Percentiles rank a stretch among this genome's conserved stretches.
These are phyloP conservation scores for Neodiprion pinetum DNA, from an alignment of 1,140 invertebrate species.

Conservation along the genomic window DNA sequence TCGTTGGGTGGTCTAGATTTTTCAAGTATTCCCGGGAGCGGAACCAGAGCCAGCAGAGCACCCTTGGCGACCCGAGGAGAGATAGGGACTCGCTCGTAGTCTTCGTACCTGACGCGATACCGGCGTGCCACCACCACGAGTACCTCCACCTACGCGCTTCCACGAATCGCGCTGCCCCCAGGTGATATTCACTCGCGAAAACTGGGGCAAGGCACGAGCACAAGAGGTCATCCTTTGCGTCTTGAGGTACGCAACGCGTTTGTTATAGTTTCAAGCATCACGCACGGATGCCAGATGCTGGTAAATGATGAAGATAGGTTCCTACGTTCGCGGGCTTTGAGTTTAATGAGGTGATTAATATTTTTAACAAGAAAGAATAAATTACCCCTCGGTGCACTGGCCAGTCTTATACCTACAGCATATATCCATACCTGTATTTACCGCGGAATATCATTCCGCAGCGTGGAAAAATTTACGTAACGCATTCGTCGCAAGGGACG, in stretches of 20 bases:
- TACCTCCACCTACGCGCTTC: too few relatives aligned
- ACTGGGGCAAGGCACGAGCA: background rate
- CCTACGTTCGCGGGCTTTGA: background rate
- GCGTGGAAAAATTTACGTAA: too few relatives aligned
- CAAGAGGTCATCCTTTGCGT: too few relatives aligned
- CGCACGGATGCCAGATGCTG: background rate
- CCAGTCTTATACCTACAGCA: too few relatives aligned
- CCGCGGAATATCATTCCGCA: too few relatives aligned
- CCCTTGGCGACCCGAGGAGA: constrained; percentile 28
- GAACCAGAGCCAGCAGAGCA: constrained; percentile 26
- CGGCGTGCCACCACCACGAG: background rate
- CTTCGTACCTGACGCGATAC: background rate
- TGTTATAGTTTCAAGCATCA: too few relatives aligned
- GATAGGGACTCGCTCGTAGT: background rate
- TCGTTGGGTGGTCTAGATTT: constrained; percentile 57
- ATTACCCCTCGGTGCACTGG: too few relatives aligned
- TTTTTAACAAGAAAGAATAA: too few relatives aligned
- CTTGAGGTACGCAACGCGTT: too few relatives aligned
- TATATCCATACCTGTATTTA: too few relatives aligned
- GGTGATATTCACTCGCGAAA: background rate
- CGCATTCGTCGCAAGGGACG: background rate
- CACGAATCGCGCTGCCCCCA: background rate
- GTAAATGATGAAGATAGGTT: background rate
- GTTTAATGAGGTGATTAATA: background rate
- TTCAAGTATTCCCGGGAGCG: constrained; percentile 36